Conservation (phyloP, 2,888 invertebrate species). For the Apomyelois bistriatella region DNA sequence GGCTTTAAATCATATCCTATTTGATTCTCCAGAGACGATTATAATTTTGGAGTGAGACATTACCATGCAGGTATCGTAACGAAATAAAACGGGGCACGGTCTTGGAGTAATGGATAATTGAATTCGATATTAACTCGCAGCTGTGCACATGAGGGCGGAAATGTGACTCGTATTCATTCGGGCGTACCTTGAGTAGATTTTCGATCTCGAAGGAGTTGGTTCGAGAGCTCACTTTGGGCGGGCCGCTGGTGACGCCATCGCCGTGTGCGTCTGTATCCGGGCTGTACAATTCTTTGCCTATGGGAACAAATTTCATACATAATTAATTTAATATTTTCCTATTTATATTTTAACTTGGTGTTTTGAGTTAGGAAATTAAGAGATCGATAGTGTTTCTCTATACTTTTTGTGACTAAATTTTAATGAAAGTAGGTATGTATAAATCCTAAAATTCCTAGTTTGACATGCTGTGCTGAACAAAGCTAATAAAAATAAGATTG, state of each 20-base stretch:
- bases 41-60: slow-evolving; percentile 53
- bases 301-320: neutral
- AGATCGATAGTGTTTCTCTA: too few species aligned
- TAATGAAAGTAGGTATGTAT: too few species aligned
- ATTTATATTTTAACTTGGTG: too few species aligned
- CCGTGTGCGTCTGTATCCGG: slow-evolving; percentile 77
- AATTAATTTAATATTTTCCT: too few species aligned
- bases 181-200: slow-evolving; percentile 89
- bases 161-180: slow-evolving; percentile 29
- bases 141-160: slow-evolving; percentile 36
- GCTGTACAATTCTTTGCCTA: slow-evolving; percentile 88
- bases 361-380: too few species aligned
- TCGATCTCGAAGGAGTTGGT: slow-evolving; percentile 97
- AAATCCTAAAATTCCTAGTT: too few species aligned
- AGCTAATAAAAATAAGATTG: too few species aligned
- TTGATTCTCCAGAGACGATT: slow-evolving; percentile 44
- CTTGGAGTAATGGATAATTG: slow-evolving; percentile 47
- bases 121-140: slow-evolving; percentile 45
- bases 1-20: slow-evolving; percentile 29
- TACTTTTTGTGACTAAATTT: too few species aligned
- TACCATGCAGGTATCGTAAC: slow-evolving; percentile 50
- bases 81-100: slow-evolving; percentile 48
- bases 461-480: too few species aligned
- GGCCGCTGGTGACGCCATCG: slow-evolving; percentile 52
- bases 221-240: slow-evolving; percentile 86